A percentile compares a stretch with the other conserved stretches of the same genome.
These are phyloP conservation scores for Marisa cornuarietis DNA, from an alignment of 1,140 invertebrate species.

Conservation along the genomic window DNA sequence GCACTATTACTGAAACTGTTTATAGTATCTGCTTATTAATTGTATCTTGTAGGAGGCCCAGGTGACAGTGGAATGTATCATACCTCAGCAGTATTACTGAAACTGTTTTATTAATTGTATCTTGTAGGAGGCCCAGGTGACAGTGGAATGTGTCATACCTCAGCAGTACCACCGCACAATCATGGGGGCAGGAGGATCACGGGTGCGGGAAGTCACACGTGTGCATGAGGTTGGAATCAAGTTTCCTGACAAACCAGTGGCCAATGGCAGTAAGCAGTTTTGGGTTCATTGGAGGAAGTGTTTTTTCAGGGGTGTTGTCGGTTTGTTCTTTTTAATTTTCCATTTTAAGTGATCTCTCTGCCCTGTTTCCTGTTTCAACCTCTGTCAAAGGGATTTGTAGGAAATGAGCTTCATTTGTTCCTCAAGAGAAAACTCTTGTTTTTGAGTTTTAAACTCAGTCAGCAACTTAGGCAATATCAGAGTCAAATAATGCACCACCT, in stretches of 20 bases:
- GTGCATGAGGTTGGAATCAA: conserved; percentile 64
- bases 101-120: neutral
- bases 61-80: conserved; percentile 63
- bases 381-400: too few species aligned
- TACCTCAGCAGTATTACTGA: conserved; percentile 46
- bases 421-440: too few species aligned
- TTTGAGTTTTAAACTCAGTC: too few species aligned
- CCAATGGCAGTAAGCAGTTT: conserved; percentile 48
- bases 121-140: conserved; percentile 61
- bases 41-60: conserved; percentile 63
- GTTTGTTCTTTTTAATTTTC: too few species aligned
- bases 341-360: too few species aligned
- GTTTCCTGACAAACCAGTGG: conserved; percentile 62
- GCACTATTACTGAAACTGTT: conserved; percentile 63
- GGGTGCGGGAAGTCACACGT: conserved; percentile 63
- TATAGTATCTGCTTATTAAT: too few species aligned
- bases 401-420: too few species aligned
- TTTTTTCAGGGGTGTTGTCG: too few species aligned
- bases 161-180: conserved; percentile 65
- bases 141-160: conserved; percentile 62
- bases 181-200: conserved; percentile 63
- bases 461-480: too few species aligned
- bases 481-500: too few species aligned
- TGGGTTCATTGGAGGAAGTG: too few species aligned
- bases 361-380: too few species aligned